Evolutionary conservation across 2,888 invertebrate species (phyloP).

Genomic region (Enoplolaimus lenunculus): DNA sequence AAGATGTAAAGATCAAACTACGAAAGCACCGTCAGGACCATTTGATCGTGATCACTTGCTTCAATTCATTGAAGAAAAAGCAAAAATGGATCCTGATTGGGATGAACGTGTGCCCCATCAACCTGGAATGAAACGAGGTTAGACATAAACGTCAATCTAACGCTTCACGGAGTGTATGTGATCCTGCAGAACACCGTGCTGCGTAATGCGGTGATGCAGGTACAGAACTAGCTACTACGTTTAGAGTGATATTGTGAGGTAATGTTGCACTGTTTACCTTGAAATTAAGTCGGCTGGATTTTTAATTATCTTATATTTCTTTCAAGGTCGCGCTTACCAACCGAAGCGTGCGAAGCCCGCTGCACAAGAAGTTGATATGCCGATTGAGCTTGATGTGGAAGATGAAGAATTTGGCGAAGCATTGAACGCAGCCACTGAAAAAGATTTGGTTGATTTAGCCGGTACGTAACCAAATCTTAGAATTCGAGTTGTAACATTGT

Average conservation of each 20-base stretch:
- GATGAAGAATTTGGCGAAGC: slow-evolving; percentile 24
- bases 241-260: too few relatives aligned
- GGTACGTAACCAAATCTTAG: slow-evolving; percentile 31
- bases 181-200: too few relatives aligned
- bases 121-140: slow-evolving; percentile 36
- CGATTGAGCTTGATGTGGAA: slow-evolving; percentile 13
- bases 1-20: slow-evolving; percentile 32
- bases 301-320: background rate
- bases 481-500: too few relatives aligned
- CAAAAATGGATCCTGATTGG: slow-evolving; percentile 44
- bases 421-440: slow-evolving; percentile 22
- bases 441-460: slow-evolving; percentile 41
- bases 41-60: slow-evolving; percentile 35
- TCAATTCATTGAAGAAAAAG: slow-evolving; percentile 28
- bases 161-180: too few relatives aligned
- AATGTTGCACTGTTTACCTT: too few relatives aligned
- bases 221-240: too few relatives aligned
- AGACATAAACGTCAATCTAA: too few relatives aligned
- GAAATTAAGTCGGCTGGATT: too few relatives aligned
- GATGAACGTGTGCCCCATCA: slow-evolving; percentile 40
- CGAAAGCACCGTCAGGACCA: slow-evolving; percentile 41
- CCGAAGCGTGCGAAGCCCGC: background rate
- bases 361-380: slow-evolving; percentile 39
- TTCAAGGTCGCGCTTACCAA: background rate
- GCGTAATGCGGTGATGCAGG: too few relatives aligned